A percentile compares a stretch with the other conserved stretches of the same genome.
These are phyloP conservation scores for Bombylius discolor DNA, from an alignment of 2,888 invertebrate genomes.

Conservation along the genomic window DNA sequence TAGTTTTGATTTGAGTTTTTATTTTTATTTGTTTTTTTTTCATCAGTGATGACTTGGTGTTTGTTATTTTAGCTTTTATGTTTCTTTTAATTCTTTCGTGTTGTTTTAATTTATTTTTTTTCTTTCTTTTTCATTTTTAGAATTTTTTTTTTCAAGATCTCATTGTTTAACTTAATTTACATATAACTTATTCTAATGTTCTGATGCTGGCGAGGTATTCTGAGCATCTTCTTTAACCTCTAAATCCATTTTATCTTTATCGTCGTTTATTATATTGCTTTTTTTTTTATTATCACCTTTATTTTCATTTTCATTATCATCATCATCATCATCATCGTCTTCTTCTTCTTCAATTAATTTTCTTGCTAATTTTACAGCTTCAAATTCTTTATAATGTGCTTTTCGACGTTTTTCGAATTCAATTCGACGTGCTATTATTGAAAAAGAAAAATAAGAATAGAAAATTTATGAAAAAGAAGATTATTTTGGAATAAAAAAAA, in stretches of 20 bases:
- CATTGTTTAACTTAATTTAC: too few relatives aligned
- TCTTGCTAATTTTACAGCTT: conserved; percentile 83
- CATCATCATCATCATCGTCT: conserved; percentile 61
- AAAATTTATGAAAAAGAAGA: not conserved
- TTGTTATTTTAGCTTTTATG: too few relatives aligned
- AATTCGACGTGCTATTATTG: conserved; percentile 46
- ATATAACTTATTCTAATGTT: conserved; percentile 5
- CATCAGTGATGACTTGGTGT: too few relatives aligned
- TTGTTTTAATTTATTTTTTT: too few relatives aligned
- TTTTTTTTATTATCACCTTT: not conserved
- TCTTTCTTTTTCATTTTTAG: too few relatives aligned
- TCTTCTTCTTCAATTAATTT: conserved; percentile 84
- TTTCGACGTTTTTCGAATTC: conserved; percentile 89
- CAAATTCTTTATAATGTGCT: conserved; percentile 95
- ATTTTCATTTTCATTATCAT: not conserved
- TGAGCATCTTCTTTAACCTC: conserved; percentile 16
- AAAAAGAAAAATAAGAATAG: conserved; percentile 9
- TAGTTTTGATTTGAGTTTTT: too few relatives aligned
- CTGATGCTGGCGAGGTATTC: conserved; percentile 15
- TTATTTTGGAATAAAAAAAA: not conserved
- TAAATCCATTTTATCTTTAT: conserved; percentile 13
- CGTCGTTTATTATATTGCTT: not conserved
- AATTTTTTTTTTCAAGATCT: too few relatives aligned
- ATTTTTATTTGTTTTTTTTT: too few relatives aligned
- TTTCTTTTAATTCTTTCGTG: too few relatives aligned